Percentiles rank a stretch among this genome's conserved stretches.
Evolutionary conservation across 2,888 invertebrate species (phyloP).

Genomic region (Caenorhabditis macrosperma): DNA sequence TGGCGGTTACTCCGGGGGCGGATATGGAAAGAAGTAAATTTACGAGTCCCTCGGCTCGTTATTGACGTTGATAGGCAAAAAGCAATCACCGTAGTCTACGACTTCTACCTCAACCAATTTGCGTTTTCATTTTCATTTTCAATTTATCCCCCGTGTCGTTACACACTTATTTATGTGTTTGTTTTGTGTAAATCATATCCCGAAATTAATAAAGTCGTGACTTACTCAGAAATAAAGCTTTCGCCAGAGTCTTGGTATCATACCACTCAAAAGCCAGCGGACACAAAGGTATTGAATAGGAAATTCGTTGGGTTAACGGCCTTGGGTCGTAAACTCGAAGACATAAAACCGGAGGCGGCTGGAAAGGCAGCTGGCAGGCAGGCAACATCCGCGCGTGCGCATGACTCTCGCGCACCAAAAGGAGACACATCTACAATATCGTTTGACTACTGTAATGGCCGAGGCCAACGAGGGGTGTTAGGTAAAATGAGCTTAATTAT

Average conservation of each 20-base stretch:
- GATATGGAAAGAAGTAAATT: slow-evolving; percentile 63
- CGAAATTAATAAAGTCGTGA: slow-evolving; percentile 23
- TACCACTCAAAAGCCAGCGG: slow-evolving; percentile 27
- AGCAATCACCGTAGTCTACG: slow-evolving; percentile 30
- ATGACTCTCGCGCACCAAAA: slow-evolving; percentile 48
- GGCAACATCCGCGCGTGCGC: slow-evolving; percentile 36
- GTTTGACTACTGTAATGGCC: slow-evolving; percentile 59
- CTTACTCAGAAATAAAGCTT: slow-evolving; percentile 14
- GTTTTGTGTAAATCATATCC: slow-evolving; percentile 36
- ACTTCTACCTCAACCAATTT: slow-evolving; percentile 23
- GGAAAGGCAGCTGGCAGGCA: slow-evolving; percentile 52
- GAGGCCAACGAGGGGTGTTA: slow-evolving; percentile 39
- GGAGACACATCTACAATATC: slow-evolving; percentile 28
- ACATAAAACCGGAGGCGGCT: slow-evolving; percentile 51
- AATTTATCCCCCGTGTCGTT: slow-evolving; percentile 25
- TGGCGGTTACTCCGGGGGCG: slow-evolving; percentile 55
- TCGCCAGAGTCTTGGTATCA: slow-evolving; percentile 2
- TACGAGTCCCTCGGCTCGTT: background rate
- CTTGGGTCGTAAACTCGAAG: slow-evolving; percentile 57
- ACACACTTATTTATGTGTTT: slow-evolving; percentile 37
- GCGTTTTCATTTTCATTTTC: slow-evolving; percentile 10
- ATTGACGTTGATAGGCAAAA: background rate
- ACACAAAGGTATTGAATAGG: slow-evolving; percentile 58
- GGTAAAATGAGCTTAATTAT: slow-evolving; percentile 56
- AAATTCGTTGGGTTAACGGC: slow-evolving; percentile 61